Percentiles rank a stretch among this genome's conserved stretches.
phyloP scores from a whole-genome alignment of 1,140 invertebrate genomes.

The Trachymyrmex cornetzi region DNA sequence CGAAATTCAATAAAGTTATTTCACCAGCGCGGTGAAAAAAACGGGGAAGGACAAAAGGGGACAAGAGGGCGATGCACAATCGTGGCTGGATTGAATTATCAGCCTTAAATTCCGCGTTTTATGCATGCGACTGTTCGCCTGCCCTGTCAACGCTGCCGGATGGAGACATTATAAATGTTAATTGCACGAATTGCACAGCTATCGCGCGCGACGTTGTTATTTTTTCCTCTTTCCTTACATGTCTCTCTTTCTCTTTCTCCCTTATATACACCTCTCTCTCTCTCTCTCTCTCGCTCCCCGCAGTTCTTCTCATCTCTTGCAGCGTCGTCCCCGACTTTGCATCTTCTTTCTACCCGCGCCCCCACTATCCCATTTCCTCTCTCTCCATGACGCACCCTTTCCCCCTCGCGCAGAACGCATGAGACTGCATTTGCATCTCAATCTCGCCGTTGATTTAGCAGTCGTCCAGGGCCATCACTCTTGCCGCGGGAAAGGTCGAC shows the following conservation, averaged over 20 bases:
- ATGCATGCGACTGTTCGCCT: slow-evolving; percentile 64
- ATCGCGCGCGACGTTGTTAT: slow-evolving; percentile 68
- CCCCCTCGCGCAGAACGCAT: slow-evolving; percentile 34
- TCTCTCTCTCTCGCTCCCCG: not conserved
- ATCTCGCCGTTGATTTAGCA: slow-evolving; percentile 83
- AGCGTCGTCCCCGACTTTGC: slow-evolving; percentile 18
- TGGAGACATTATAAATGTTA: slow-evolving; percentile 85
- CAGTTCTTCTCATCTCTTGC: slow-evolving; percentile 30
- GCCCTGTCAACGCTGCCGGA: slow-evolving; percentile 68
- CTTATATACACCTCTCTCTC: slow-evolving; percentile 7
- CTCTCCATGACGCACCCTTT: slow-evolving; percentile 32
- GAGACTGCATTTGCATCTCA: slow-evolving; percentile 83
- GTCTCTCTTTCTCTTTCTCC: not conserved
- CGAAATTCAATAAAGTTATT: slow-evolving; percentile 84
- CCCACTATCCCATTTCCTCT: slow-evolving; percentile 42
- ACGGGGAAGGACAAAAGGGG: too few relatives aligned
- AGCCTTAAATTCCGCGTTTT: slow-evolving; percentile 82
- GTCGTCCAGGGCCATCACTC: slow-evolving; percentile 75
- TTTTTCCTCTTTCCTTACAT: slow-evolving; percentile 42
- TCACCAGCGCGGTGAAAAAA: slow-evolving; percentile 32
- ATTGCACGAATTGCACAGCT: slow-evolving; percentile 83
- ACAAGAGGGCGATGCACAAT: slow-evolving; percentile 48
- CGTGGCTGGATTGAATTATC: slow-evolving; percentile 80
- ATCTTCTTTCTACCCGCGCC: slow-evolving; percentile 29
- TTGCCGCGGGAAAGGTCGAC: slow-evolving; percentile 77